A percentile compares a stretch with the other conserved stretches of the same genome.
These are phyloP conservation scores for Sabellastarte sp. DNA, from an alignment of 2,888 invertebrate species.

Conservation along the genomic window DNA sequence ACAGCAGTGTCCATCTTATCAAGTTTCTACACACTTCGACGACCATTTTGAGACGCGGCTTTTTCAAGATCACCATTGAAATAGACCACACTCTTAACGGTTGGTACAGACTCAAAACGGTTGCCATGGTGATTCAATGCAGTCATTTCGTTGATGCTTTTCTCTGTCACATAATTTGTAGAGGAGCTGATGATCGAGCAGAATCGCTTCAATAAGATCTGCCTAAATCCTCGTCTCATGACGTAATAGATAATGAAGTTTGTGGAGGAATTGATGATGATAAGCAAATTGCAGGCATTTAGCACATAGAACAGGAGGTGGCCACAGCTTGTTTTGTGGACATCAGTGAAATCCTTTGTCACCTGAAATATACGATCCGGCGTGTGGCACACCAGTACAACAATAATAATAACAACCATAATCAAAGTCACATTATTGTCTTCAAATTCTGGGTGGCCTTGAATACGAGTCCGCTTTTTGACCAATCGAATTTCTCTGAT, in stretches of 20 bases:
- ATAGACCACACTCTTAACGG: too few species aligned
- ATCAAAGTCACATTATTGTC: slow-evolving; percentile 24
- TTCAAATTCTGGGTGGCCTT: background rate
- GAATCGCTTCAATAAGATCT: slow-evolving; percentile 11
- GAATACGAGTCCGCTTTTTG: background rate
- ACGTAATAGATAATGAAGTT: slow-evolving; percentile 25
- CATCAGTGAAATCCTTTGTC: slow-evolving; percentile 3
- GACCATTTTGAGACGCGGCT: too few species aligned
- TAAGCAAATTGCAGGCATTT: slow-evolving; percentile 15
- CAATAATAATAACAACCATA: slow-evolving; percentile 21
- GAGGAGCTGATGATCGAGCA: too few species aligned
- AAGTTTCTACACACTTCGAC: too few species aligned
- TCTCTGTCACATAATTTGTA: too few species aligned
- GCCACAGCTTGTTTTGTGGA: slow-evolving; percentile 6
- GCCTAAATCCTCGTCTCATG: slow-evolving; percentile 17
- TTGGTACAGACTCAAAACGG: too few species aligned
- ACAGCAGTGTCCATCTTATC: too few species aligned
- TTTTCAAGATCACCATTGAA: too few species aligned
- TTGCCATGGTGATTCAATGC: too few species aligned
- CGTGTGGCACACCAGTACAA: slow-evolving; percentile 21
- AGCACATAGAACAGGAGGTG: slow-evolving; percentile 10
- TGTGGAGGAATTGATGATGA: slow-evolving; percentile 20
- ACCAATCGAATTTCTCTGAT: slow-evolving; percentile 9
- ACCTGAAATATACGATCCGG: slow-evolving; percentile 21
- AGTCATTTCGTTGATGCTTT: too few species aligned